Percentiles rank a stretch among this genome's conserved stretches.
Evolutionary conservation across 2,888 invertebrate species (phyloP).

Genomic region (Scrobipalpa atriplicella): DNA sequence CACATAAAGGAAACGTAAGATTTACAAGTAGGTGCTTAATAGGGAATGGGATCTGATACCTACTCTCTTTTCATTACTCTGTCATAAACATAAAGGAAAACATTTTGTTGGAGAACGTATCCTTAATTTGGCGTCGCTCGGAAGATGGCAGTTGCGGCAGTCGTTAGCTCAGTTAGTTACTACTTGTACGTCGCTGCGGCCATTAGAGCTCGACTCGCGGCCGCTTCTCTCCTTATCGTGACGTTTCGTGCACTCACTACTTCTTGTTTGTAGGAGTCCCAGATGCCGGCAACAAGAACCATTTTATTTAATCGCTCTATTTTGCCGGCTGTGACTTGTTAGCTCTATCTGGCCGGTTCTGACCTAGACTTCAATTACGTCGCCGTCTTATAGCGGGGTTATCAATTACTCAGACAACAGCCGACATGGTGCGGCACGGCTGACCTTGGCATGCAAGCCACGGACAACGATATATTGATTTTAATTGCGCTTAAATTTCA

Average conservation of each 20-base stretch:
- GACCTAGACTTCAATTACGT: constrained; percentile 27
- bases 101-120: constrained; percentile 32
- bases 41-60: constrained; percentile 10
- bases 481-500: constrained; percentile 35
- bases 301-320: constrained; percentile 28
- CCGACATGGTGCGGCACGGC: constrained; percentile 9
- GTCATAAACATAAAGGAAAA: constrained; percentile 23
- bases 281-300: constrained; percentile 27
- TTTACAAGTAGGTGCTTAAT: constrained; percentile 19
- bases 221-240: constrained; percentile 49
- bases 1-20: constrained; percentile 17
- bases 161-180: constrained; percentile 60
- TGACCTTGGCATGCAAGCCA: constrained; percentile 24
- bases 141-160: constrained; percentile 55
- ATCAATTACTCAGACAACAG: constrained; percentile 18
- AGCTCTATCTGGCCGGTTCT: constrained; percentile 15
- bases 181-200: constrained; percentile 47
- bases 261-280: constrained; percentile 42
- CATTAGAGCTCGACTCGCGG: constrained; percentile 51
- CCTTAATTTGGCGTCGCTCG: constrained; percentile 47
- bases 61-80: constrained; percentile 22
- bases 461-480: constrained; percentile 34
- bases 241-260: constrained; percentile 45
- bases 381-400: constrained; percentile 10
- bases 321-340: constrained; percentile 26